Evolutionary conservation across 2,888 invertebrate species (phyloP), one percentile per base, ranked within the genome.

Genomic region (Ennomos erosarius): DNA sequence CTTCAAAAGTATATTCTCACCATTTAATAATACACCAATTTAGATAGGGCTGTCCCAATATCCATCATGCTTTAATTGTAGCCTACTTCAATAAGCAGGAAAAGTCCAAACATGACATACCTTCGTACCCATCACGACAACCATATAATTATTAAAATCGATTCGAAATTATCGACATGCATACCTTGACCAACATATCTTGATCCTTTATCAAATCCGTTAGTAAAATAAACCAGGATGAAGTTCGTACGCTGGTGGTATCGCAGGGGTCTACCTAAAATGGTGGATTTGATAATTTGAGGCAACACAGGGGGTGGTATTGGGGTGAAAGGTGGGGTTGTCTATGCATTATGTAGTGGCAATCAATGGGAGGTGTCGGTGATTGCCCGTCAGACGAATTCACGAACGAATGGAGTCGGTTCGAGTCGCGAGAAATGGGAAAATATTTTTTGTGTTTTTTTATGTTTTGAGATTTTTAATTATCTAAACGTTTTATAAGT

Each of bases 341-440:
- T 79, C 80, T 80, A 87, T 91, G 88, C 87, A 91, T 91, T 87
- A 90, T 90, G 86, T 87, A 90, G 87, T 78, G 82, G 83, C 88
- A 90, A 90, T 91, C 90, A 89, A 87, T 85, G 86, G 82, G 78
- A 85, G 87, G 87, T 89, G 88, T 87, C 73, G 83, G 80, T 85
- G 83, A 88, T 86, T 87, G 89, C 75, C 74, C 77, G 71, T 77
- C 59, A 55, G 79, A 79, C 78, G 77, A 70, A 64, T 68, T 47
- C 38, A 39, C 52, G 44, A 50, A 58, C 48, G 55, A 42, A 52
- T 82, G 67, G 83, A 84, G 77, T 73, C 40, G 79, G n/a, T 39
- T 35, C 53, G 4, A 55, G 6, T 12, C 26, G 9, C 40, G 11
- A 48, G 47, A 33, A 44, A 10, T 43, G 42, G n/a, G 10, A 36